Percentiles rank a stretch among this genome's conserved stretches.
Conservation (phyloP, 2,888 invertebrate species). For the Anticlea derivata region DNA sequence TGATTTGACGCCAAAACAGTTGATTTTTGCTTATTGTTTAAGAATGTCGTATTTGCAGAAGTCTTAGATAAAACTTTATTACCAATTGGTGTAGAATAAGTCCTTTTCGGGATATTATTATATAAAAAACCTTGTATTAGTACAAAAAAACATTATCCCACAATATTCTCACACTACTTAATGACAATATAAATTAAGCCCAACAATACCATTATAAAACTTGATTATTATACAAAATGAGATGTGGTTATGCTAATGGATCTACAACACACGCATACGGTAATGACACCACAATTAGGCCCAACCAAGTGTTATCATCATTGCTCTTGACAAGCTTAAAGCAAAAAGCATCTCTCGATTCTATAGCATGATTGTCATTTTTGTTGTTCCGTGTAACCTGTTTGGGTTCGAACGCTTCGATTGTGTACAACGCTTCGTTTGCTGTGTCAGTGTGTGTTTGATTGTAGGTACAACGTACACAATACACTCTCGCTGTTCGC, state of each 20-base stretch:
- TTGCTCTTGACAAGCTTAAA: conserved; percentile 46
- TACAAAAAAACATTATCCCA: no score
- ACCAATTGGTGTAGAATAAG: no score
- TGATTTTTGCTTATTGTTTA: no score
- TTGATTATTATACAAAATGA: conserved; percentile 36
- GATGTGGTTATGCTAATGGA: conserved; percentile 50
- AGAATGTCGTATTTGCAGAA: no score
- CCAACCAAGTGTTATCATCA: conserved; percentile 50
- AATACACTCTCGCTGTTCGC: conserved; percentile 27
- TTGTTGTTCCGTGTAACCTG: conserved; percentile 47
- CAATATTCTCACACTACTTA: conserved; percentile 27
- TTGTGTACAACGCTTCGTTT: conserved; percentile 35
- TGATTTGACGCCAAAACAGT: no score
- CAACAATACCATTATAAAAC: conserved; percentile 32
- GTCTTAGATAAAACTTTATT: no score
- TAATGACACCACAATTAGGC: conserved; percentile 52
- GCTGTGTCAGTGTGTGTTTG: no score
- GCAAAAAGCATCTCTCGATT: conserved; percentile 48
- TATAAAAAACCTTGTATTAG: no score
- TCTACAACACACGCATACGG: conserved; percentile 44
- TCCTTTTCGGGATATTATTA: no score
- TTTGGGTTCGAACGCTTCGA: conserved; percentile 41
- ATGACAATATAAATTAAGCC: conserved; percentile 30
- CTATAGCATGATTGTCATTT: conserved; percentile 58
- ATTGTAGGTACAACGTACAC: conserved; percentile 7